These are phyloP conservation scores for Amphipoea oculea DNA, from an alignment of 2,888 invertebrate species.

Conservation along the genomic window DNA sequence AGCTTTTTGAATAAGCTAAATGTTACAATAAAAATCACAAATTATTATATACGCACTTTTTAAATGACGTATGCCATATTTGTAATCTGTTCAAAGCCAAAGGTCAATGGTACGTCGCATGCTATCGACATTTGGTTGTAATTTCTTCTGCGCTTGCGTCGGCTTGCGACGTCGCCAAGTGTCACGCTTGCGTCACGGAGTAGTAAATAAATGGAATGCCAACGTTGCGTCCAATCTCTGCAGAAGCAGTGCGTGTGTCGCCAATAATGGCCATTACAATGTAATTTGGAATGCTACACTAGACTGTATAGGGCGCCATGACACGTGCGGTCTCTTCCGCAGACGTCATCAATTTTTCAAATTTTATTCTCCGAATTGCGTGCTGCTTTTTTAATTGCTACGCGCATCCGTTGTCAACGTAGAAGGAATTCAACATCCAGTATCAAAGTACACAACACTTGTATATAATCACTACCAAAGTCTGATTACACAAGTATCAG, in stretches of 20 bases:
- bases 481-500: slow-evolving; percentile 30
- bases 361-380: slow-evolving; percentile 2
- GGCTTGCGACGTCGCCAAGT: background rate
- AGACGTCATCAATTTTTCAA: slow-evolving; percentile 31
- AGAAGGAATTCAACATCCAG: background rate
- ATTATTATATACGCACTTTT: slow-evolving; percentile 2
- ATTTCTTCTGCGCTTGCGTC: slow-evolving; percentile 33
- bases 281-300: slow-evolving; percentile 24
- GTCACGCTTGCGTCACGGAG: slow-evolving; percentile 35
- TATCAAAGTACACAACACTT: slow-evolving; percentile 24
- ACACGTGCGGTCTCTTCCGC: slow-evolving; percentile 20
- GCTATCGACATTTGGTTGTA: slow-evolving; percentile 6
- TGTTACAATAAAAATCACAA: background rate
- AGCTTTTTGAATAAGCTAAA: background rate
- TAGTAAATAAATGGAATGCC: slow-evolving; percentile 32
- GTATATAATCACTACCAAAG: slow-evolving; percentile 15
- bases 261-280: slow-evolving; percentile 3
- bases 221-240: slow-evolving; percentile 19
- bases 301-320: slow-evolving; percentile 29
- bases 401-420: background rate
- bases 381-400: background rate
- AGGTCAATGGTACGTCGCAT: slow-evolving; percentile 22
- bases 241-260: slow-evolving; percentile 15
- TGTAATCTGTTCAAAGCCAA: slow-evolving; percentile 26
- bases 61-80: slow-evolving; percentile 21